Base-by-base conservation (phyloP, 2,797 vertebrate species). In the Oreochromis grahami region DNA sequence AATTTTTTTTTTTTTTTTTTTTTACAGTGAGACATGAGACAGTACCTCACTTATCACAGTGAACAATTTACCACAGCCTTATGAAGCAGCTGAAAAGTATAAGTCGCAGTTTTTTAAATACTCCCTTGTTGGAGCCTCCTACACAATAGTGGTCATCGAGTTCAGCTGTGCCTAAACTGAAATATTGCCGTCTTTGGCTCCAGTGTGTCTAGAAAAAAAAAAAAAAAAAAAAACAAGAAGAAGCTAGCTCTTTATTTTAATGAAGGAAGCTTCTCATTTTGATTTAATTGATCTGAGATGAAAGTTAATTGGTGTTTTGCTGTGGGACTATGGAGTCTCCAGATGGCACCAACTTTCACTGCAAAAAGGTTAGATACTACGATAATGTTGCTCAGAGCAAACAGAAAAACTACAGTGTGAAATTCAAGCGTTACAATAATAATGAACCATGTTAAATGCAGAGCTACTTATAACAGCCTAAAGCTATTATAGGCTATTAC, bases 171-270 rank as follows among this genome's bases (percentile, higher is more conserved):
- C 60, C 78, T 86, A 81, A 87, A 92, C 55, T 85, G 70, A 89
- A 89, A 93, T 80, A 91, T 74, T 87, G 79, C 89, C 65, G 58
- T 87, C 74, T 43, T 76, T 79, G 88, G 88, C 87, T 93, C 87
- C 87, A 80, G 60, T 77, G 76, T 85, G 88, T 93, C 90, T 84
- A 85, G 55, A 63, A n/a, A 86, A 86, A 85, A 24, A 24, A 24
- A 24, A 24, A 24, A 82, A 90, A 86, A 63, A 90, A 58, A 15
- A 86, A 90, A 87, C 58, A 90, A 51, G 50, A 3, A 74, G 43
- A 74, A 32, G 26, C 70, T 13, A 50, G 43, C 4, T n/a, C 26
- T 34, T 74, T 74, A 19, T 50, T 74, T 34, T 74, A 74, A 74
- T 74, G 43, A 53, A 78, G 77, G 14, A 24, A 43, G 78, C 81